Conservation (phyloP, 1,140 invertebrate species). For the Lordiphosa mommai region DNA sequence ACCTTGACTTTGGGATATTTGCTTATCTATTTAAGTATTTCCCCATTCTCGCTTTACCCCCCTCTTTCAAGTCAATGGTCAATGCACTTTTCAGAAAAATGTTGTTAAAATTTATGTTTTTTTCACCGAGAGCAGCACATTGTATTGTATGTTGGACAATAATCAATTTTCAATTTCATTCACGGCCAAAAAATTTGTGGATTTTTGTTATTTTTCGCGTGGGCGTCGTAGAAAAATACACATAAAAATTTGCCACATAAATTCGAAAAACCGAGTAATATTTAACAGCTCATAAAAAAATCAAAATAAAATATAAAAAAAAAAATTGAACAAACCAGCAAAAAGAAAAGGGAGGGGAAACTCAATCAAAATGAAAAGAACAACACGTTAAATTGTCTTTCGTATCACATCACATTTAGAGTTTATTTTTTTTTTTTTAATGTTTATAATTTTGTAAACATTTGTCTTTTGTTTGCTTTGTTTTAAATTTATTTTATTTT, state of each 20-base stretch:
- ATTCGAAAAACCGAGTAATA: constrained; percentile 24
- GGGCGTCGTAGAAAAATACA: constrained; percentile 30
- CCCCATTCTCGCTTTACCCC: background rate
- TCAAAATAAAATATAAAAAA: background rate
- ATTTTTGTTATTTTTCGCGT: constrained; percentile 25
- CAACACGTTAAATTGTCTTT: constrained; percentile 47
- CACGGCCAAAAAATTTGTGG: constrained; percentile 41
- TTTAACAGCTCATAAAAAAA: constrained; percentile 63
- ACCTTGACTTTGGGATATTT: constrained; percentile 4
- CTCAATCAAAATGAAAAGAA: constrained; percentile 40
- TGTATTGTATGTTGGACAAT: background rate
- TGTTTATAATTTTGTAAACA: constrained; percentile 15
- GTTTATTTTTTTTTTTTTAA: constrained; percentile 5
- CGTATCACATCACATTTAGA: constrained; percentile 62
- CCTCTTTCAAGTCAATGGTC: background rate
- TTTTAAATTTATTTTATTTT: constrained; percentile 5
- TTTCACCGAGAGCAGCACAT: constrained; percentile 1
- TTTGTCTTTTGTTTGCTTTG: constrained; percentile 14
- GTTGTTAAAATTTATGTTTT: constrained; percentile 5
- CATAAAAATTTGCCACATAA: constrained; percentile 56
- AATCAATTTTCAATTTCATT: constrained; percentile 45
- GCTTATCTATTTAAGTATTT: background rate
- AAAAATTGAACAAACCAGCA: constrained; percentile 6
- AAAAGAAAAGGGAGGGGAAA: constrained; percentile 29
- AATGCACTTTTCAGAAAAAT: constrained; percentile 8